phyloP scores from a whole-genome alignment of 2,113 vertebrate species.

The Lathamus discolor region DNA sequence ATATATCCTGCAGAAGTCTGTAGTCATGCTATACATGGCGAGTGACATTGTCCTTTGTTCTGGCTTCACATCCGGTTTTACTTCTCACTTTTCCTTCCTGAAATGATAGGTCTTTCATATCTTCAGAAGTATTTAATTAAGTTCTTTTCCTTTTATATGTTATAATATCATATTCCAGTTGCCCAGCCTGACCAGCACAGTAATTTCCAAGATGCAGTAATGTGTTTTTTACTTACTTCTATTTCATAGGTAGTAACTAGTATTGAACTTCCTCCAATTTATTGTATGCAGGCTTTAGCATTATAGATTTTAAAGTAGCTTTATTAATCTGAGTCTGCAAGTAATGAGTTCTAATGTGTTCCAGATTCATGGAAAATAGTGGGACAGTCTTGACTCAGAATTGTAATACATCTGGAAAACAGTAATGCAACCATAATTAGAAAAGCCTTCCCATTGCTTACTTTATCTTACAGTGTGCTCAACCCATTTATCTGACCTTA shows the following conservation, averaged over 20 bases:
- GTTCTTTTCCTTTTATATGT: not conserved
- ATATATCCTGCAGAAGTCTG: not conserved
- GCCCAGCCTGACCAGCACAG: not conserved
- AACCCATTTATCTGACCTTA: not conserved
- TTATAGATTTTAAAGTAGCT: slow-evolving; percentile 12
- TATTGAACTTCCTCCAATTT: slow-evolving; percentile 33
- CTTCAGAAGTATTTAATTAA: not conserved
- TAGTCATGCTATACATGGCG: rapidly evolving
- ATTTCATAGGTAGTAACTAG: not conserved
- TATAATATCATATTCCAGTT: not conserved
- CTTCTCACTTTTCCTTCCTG: not conserved
- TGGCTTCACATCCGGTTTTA: not conserved
- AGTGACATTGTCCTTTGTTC: not conserved
- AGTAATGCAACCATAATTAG: not conserved
- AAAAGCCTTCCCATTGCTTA: not conserved
- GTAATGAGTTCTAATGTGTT: not conserved
- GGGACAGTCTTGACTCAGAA: not conserved
- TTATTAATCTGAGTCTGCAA: not conserved
- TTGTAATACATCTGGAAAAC: not conserved
- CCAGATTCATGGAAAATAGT: not conserved
- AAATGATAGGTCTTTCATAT: not conserved
- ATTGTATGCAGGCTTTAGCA: not conserved
- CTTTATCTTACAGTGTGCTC: not conserved
- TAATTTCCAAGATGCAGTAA: not conserved
- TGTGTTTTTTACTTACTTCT: not conserved